phyloP scores from a whole-genome alignment of 2,797 vertebrate genomes.

The Myiotriccus ornatus region DNA sequence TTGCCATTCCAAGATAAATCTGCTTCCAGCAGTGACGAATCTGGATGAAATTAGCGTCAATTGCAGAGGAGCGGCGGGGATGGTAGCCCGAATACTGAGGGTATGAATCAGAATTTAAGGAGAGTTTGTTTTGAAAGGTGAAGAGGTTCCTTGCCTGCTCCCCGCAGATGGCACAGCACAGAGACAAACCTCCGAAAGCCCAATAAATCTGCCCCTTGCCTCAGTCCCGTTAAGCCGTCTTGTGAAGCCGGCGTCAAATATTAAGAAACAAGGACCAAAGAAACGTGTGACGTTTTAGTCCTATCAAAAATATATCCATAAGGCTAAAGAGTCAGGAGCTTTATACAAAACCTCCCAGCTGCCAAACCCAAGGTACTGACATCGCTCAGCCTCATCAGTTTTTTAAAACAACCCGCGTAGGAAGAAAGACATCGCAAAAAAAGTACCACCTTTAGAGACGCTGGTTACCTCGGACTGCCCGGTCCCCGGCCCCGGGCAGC shows the following conservation, averaged over 20 bases:
- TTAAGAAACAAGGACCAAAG: neutral
- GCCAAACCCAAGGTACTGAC: neutral
- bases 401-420: neutral
- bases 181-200: neutral
- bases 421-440: neutral
- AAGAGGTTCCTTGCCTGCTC: neutral
- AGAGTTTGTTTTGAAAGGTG: neutral
- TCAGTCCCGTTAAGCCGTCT: neutral
- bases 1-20: constrained; percentile 21
- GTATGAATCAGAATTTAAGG: constrained; percentile 10
- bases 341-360: neutral
- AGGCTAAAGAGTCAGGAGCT: neutral
- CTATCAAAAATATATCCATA: neutral
- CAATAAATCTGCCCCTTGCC: neutral
- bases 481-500: neutral
- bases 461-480: neutral
- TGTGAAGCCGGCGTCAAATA: neutral
- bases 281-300: neutral
- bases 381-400: neutral
- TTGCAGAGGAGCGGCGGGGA: neutral
- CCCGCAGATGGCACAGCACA: neutral
- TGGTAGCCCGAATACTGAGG: neutral
- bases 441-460: neutral
- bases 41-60: constrained; percentile 59
- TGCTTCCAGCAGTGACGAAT: constrained; percentile 22